These are phyloP conservation scores for Charanyca ferruginea DNA, from an alignment of 2,888 invertebrate species.

Conservation along the genomic window DNA sequence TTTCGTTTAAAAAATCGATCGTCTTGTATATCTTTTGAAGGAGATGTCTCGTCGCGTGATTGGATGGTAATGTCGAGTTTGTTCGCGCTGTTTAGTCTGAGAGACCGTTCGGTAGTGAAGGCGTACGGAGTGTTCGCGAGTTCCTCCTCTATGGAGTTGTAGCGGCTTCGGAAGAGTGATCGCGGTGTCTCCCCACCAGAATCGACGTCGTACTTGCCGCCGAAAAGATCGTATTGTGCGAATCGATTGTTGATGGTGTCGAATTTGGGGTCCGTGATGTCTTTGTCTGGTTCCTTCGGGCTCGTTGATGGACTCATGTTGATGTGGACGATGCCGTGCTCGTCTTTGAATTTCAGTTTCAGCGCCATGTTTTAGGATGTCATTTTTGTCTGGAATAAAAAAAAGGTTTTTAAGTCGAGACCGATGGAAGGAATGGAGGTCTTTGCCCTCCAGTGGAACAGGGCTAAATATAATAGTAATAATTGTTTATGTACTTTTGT, in stretches of 20 bases:
- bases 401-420: no score
- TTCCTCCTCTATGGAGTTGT: conserved; percentile 89
- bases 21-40: conserved; percentile 83
- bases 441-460: no score
- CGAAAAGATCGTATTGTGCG: conserved; percentile 86
- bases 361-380: conserved; percentile 79
- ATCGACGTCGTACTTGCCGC: conserved; percentile 81
- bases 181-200: conserved; percentile 75
- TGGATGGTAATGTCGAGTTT: conserved; percentile 83
- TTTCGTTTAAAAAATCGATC: conserved; percentile 81
- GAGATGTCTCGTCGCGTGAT: conserved; percentile 72
- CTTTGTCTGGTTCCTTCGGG: conserved; percentile 70
- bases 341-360: conserved; percentile 87
- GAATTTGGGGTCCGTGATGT: conserved; percentile 80
- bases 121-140: conserved; percentile 89
- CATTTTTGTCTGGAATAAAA: conserved; percentile 62
- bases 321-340: conserved; percentile 87
- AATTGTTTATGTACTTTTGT: no score
- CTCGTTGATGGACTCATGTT: conserved; percentile 84
- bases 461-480: no score
- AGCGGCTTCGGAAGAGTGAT: conserved; percentile 87
- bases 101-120: conserved; percentile 82
- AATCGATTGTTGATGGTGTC: conserved; percentile 87
- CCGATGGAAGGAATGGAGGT: no score
- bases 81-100: conserved; percentile 72